Evolutionary conservation across 2,113 vertebrate genomes (phyloP), one percentile per base, ranked within the genome.

Genomic region (Nicator chloris): DNA sequence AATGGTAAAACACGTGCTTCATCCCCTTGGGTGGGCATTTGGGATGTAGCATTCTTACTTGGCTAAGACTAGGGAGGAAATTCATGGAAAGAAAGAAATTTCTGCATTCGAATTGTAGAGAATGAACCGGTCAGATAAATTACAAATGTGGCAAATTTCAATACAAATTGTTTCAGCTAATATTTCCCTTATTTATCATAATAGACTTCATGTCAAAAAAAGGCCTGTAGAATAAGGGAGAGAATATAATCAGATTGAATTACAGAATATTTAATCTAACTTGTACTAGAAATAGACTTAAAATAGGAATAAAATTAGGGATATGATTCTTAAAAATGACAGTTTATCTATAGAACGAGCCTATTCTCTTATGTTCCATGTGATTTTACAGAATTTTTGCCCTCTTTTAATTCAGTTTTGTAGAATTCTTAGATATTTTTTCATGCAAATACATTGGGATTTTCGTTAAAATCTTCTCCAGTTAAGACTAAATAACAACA

Each of bases 21-120:
- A 60, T 88, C 72, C 88, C 49, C 81, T 73, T 88, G 80, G 77
- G 95, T 92, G 95, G 94, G 91, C 88, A 89, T 33, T 90, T 71
- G 28, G n/a, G 69, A 83, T 1, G 1, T 13, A 51, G 54, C 37
- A 80, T 45, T 69, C 53, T 84, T 88, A n/a, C 28, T 65, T 53
- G 21, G 24, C 35, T 49, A 84, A 73, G 47, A 20, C 60, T 64
- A n/a, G 35, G 40, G 19, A 70, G 13, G 7, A 50, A 44, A 65
- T 24, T n/a, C 8, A 40, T 1, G 1, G n/a, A 49, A 73, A 84
- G 9, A 86, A 73, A 77, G 3, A 33, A 16, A 54, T 47, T 63
- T 66, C 59, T 86, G 27, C 44, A 30, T 60, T 80, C 79, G 30
- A 75, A 78, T 40, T 84, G 47, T 0, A 1, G 42, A 47, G 56